These are phyloP conservation scores for Agapetus fuscipes DNA, from an alignment of 2,888 invertebrate species.

Conservation along the genomic window DNA sequence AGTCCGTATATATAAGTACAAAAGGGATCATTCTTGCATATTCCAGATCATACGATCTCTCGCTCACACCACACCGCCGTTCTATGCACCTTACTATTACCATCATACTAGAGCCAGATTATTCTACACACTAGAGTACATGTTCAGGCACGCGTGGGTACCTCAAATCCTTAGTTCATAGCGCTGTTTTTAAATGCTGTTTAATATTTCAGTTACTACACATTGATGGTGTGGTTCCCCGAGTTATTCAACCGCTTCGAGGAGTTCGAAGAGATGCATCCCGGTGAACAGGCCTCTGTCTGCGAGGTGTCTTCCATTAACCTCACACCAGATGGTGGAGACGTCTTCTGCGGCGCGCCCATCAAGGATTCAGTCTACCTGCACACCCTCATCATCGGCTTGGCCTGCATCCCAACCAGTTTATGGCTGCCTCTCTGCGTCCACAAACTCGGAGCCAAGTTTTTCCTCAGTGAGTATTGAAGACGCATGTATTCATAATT, in stretches of 20 bases:
- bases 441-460: conserved; percentile 70
- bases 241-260: conserved; percentile 79
- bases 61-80: no score
- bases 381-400: conserved; percentile 69
- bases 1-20: no score
- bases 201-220: conserved; percentile 79
- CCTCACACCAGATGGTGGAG: conserved; percentile 38
- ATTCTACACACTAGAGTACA: no score
- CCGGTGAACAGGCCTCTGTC: conserved; percentile 59
- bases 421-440: conserved; percentile 70
- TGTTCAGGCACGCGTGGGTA: no score
- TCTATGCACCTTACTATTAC: no score
- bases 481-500: no score
- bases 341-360: conserved; percentile 51
- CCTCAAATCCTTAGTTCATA: no score
- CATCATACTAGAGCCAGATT: no score
- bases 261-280: conserved; percentile 57
- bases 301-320: conserved; percentile 67
- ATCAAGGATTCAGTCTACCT: conserved; percentile 60
- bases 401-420: conserved; percentile 73
- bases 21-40: no score
- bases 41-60: no score
- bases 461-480: conserved; percentile 60
- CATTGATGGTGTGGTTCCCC: conserved; percentile 88
- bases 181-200: no score